phyloP scores from a whole-genome alignment of 2,113 vertebrate genomes.

The Bostrychus sinensis region DNA sequence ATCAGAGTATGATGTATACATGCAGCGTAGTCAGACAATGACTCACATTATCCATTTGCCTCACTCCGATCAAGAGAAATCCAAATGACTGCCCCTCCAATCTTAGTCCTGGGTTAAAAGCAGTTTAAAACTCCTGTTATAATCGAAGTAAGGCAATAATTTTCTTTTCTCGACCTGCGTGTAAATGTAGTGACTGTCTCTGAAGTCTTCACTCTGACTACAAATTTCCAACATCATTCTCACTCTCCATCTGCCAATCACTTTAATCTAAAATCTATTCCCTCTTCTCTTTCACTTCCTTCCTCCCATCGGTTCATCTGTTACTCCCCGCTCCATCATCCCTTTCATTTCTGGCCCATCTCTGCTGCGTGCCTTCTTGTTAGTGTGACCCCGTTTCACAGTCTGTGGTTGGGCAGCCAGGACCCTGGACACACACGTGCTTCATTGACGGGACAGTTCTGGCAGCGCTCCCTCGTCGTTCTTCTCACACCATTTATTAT shows the following conservation, averaged over 20 bases:
- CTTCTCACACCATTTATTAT: slow-evolving; percentile 68
- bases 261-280: background rate
- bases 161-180: too few species aligned
- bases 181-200: too few species aligned
- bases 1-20: too few species aligned
- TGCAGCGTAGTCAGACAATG: too few species aligned
- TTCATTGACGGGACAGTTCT: slow-evolving; percentile 69
- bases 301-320: slow-evolving; percentile 12
- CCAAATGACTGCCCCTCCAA: too few species aligned
- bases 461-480: slow-evolving; percentile 59
- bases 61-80: too few species aligned
- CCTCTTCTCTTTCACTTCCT: background rate
- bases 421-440: slow-evolving; percentile 60
- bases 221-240: background rate
- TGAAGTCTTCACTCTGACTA: too few species aligned
- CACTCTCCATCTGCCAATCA: background rate
- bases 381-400: slow-evolving; percentile 60
- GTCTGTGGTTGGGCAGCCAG: slow-evolving; percentile 48
- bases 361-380: slow-evolving; percentile 31
- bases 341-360: slow-evolving; percentile 17
- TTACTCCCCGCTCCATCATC: slow-evolving; percentile 11
- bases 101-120: too few species aligned
- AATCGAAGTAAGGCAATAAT: too few species aligned
- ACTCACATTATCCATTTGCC: too few species aligned
- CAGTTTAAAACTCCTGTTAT: too few species aligned